Evolutionary conservation across 2,797 vertebrate genomes (phyloP).

Genomic region (Poeciliopsis paucimaculata): DNA sequence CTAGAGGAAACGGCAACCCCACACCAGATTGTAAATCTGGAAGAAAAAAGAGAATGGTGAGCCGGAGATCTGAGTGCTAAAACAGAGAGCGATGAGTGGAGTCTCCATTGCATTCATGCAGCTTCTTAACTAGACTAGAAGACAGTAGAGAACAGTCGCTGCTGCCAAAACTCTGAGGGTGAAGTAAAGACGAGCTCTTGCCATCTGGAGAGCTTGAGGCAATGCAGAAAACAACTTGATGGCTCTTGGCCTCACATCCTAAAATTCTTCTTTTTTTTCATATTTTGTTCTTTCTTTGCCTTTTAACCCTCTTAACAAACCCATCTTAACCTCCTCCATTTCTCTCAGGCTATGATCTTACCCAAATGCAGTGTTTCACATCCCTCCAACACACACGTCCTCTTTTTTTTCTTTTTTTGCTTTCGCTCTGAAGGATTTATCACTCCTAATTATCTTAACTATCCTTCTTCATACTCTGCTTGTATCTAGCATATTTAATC

Average conservation of each 20-base stretch:
- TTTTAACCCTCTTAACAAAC: conserved; percentile 38
- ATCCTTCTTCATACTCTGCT: conserved; percentile 63
- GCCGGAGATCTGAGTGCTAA: conserved; percentile 39
- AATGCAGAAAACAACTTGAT: conserved; percentile 71
- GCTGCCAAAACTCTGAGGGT: conserved; percentile 75
- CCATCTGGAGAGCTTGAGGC: conserved; percentile 77
- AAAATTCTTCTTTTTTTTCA: background rate
- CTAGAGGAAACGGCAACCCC: background rate
- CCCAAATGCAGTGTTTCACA: background rate
- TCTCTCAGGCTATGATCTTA: conserved; percentile 25
- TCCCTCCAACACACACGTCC: background rate
- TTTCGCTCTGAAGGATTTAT: conserved; percentile 63
- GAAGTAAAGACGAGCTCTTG: conserved; percentile 62
- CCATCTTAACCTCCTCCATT: conserved; percentile 40
- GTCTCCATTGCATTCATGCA: conserved; percentile 55
- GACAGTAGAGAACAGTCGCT: conserved; percentile 66
- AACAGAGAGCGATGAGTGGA: conserved; percentile 44
- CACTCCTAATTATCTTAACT: conserved; percentile 79
- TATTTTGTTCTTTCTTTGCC: conserved; percentile 30
- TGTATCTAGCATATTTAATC: conserved; percentile 79
- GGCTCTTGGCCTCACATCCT: conserved; percentile 37
- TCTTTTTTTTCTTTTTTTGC: background rate
- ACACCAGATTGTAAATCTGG: conserved; percentile 22
- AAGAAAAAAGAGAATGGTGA: conserved; percentile 4
- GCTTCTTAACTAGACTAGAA: conserved; percentile 27